Base-by-base conservation (phyloP, 92 coral and sea anemone species). In the Metridium senile region DNA sequence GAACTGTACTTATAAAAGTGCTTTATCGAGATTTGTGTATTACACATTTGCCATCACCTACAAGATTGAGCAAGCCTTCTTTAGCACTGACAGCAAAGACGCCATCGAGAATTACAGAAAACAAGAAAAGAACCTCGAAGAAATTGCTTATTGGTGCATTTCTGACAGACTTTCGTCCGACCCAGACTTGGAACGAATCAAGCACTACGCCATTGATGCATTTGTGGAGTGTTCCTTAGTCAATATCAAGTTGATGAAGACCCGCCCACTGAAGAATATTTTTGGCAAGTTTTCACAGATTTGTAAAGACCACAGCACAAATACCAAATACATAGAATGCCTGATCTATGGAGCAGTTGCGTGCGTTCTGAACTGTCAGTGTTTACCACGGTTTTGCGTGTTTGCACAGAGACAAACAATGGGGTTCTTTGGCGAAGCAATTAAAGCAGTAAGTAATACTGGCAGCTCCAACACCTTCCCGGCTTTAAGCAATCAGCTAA, bases 51-150 rank as follows among this genome's bases (percentile, higher is more conserved):
- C 46, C 13, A 29, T 23, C n/a, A 57, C 79, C 28, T 23, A 35
- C 17, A 47, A 76, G 11, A 33, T 78, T 9, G 81, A 80, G 53
- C 29, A 63, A 2, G 33, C 34, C 0, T 89, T 89, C 68, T 64
- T 82, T 45, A 85, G 86, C 71, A 66, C 73, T 16, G 45, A 71
- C 16, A 68, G 74, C 43, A 59, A 31, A 43, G 28, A 62, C 17
- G 88, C 94, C 35, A 64, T 89, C 7, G 39, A 51, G 17, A 67
- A 21, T 21, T 89, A 68, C 84, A 76, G 66, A 23, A 30, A 49
- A 7, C 91, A 89, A 61, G 84, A 71, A 23, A 78, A 68, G 8
- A 89, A 82, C 78, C 76, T 89, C 52, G 79, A 58, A 54, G 82
- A 89, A 74, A 64, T 86, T 17, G 64, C 77, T 43, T n/a, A 66